Evolutionary conservation across 2,113 vertebrate genomes (phyloP), one percentile per base, ranked within the genome.

Genomic region (Corythornis vintsioides): DNA sequence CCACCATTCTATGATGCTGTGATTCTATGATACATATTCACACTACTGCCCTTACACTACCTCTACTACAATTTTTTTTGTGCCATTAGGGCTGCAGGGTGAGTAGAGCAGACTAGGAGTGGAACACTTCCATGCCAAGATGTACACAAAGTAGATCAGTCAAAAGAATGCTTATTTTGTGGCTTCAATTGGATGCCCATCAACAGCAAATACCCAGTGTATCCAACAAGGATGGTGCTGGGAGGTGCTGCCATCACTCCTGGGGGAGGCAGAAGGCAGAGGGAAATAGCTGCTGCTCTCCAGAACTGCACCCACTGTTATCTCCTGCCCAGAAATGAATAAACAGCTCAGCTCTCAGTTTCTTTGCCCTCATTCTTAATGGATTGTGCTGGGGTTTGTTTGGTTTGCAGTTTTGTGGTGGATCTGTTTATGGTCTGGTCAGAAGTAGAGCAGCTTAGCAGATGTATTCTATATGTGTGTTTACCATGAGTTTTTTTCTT

Each of bases 1-100:
- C 35, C 35, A 35, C 35, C 35, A 35, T 35, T 35, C 35, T 35
- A 35, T 35, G 35, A 35, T 35, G 35, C 35, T 35, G 35, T 35
- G 35, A 35, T 35, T 35, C 35, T 35, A 35, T 35, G 35, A 35
- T 35, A 35, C 35, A 6, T 55, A 29, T 26, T 77, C 40, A 42
- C 1, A 1, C 66, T 22, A 1, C 42, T 42, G 38, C 29, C 50
- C 10, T 70, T 56, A 18, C 5, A 0, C n/a, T 79, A 3, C 20
- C 25, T 72, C 43, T 60, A 3, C 21, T 21, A 21, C 45, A 24
- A 21, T 24, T 52, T 14, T 79, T 81, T 57, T 59, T 33, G 71
- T 86, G 31, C 6, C 6, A 7, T 18, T 45, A 3, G 35, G 45
- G 42, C 59, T 89, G 16, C 67, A 45, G 24, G 9, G 29, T 89